Evolutionary conservation across 2,888 invertebrate species (phyloP).

Genomic region (Bugula neritina): DNA sequence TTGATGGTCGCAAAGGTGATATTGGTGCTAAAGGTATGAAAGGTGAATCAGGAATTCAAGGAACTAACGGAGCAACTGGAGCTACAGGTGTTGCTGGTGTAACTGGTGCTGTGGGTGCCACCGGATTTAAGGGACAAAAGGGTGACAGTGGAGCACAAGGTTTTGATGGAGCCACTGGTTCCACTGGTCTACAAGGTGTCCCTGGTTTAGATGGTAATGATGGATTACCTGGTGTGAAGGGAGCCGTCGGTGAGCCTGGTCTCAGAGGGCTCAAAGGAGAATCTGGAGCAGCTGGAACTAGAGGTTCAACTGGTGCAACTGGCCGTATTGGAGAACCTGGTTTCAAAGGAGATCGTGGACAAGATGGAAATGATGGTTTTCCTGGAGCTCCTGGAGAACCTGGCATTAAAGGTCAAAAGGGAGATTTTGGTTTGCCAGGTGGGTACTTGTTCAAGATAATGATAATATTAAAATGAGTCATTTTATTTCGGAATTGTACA

Average conservation of each 20-base stretch:
- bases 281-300: slow-evolving; percentile 26
- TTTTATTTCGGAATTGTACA: too few species aligned
- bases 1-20: slow-evolving; percentile 28
- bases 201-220: slow-evolving; percentile 26
- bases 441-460: background rate
- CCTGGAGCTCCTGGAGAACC: background rate
- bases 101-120: slow-evolving; percentile 27
- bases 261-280: slow-evolving; percentile 28
- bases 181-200: slow-evolving; percentile 27
- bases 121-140: slow-evolving; percentile 26
- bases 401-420: background rate
- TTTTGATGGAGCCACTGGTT: slow-evolving; percentile 29
- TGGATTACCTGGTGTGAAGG: slow-evolving; percentile 25
- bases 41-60: slow-evolving; percentile 27
- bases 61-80: slow-evolving; percentile 27
- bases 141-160: slow-evolving; percentile 30
- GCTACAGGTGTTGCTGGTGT: slow-evolving; percentile 27
- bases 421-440: slow-evolving; percentile 5
- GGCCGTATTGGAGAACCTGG: slow-evolving; percentile 28
- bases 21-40: slow-evolving; percentile 28
- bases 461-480: too few species aligned
- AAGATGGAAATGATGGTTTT: slow-evolving; percentile 5
- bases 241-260: slow-evolving; percentile 27
- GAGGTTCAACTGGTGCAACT: slow-evolving; percentile 27
- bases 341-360: slow-evolving; percentile 6